Base-by-base conservation (phyloP, 2,888 invertebrate genomes). In the Drosophila algonquin region DNA sequence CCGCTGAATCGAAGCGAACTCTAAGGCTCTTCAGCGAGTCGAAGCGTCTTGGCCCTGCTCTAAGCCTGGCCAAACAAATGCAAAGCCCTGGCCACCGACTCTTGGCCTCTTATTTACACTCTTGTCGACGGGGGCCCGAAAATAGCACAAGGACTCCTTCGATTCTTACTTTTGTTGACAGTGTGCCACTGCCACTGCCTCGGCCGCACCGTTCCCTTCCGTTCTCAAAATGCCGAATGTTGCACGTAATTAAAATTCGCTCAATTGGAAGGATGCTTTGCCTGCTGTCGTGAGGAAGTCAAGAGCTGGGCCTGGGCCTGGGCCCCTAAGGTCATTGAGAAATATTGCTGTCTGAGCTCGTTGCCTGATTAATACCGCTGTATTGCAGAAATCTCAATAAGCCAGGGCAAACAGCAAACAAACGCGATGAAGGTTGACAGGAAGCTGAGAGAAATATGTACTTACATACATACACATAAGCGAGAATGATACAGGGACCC, bases 201-300 rank as follows among this genome's bases (percentile, higher is more conserved):
- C 54, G 9, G 32, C 46, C 52, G 45, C 57, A 74, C 65, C 75
- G 51, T 74, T 59, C 65, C 75, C 47, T 74, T 59, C 63, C 69
- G 51, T 74, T 62, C 63, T 62, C 74, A 77, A 75, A 77, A 77
- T 67, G 69, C 70, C 83, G 81, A 88, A 83, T 81, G 81, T 74
- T 73, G 79, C 81, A 86, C 76, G 81, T 85, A 85, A 87, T 86
- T 89, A 87, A 89, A 87, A 84, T 64, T 73, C 73, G 81, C 67
- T 78, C 81, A 80, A 78, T 81, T 72, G 87, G 69, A 81, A 78
- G 75, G 52, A 67, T 67, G 67, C 40, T 40, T 40, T 40, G 14
- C 40, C 40, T 6, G 6, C 14, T 14, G 40, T 2, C 14, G 1
- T 6, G 14, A 5, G 7, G 2, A 40, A 40, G 35, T 67, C 68